Base-by-base conservation (phyloP, 2,113 vertebrate genomes). In the Cyprinodon tularosa region DNA sequence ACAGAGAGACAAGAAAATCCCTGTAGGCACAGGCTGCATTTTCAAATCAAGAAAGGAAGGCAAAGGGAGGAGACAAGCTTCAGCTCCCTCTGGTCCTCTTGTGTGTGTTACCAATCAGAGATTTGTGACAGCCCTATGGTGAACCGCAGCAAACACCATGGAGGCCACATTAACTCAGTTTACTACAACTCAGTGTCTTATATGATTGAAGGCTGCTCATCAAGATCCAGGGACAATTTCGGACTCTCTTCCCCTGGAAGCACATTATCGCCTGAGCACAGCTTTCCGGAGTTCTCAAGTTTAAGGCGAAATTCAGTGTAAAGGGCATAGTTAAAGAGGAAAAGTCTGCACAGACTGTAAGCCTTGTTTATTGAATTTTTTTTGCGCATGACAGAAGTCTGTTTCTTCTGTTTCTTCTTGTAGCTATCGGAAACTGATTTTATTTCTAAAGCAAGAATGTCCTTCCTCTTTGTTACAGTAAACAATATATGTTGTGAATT, bases 241-340 rank as follows among this genome's bases (percentile, higher is more conserved):
- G 95, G 93, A 67, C 91, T 95, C 82, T 97, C 96, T 0, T 96
- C 96, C 7, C 95, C 95, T 0, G 91, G 92, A n/a, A 98, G 96
- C 89, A 95, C 94, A 0, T 78, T 92, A 12, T 96, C 95, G 13
- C 90, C 93, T 9, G 88, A 67, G 62, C 90, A 91, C 47, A 86
- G 78, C 82, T 94, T 93, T 88, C 83, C 78, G 78, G 92, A 91
- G 62, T 93, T 89, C 84, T 86, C 90, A 10, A 87, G 89, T 62
- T 87, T 82, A 40, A 92, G 96, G 50, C 94, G 97, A 82, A 98
- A 95, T 91, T 98, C 97, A 42, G 88, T 99, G 85, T 98, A 88
- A 93, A 48, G 74, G 42, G 38, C 69, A 11, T 50, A 12, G 1
- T 9, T 42, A 69, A 57, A 62, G 20, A 17, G 14, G 59, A 65